Conservation (phyloP, 2,113 vertebrate genomes). For the Aldabrachelys gigantea region DNA sequence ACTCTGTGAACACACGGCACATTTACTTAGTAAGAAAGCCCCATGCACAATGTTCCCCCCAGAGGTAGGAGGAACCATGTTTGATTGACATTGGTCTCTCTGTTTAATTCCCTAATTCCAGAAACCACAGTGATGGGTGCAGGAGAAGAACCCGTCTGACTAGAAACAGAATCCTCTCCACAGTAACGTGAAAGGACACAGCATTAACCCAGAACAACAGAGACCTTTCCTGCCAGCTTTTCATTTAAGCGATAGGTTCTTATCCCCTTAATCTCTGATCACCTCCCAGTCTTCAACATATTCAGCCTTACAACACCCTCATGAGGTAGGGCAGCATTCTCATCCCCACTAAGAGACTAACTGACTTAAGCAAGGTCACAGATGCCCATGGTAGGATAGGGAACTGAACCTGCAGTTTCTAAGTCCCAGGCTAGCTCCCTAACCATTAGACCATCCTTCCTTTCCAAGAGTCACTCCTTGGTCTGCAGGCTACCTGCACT, state of each 20-base stretch:
- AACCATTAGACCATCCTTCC: not conserved
- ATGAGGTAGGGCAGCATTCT: not conserved
- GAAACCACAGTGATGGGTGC: not conserved
- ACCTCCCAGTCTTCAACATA: not conserved
- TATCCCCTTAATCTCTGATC: not conserved
- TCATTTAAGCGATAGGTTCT: no score
- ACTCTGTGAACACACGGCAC: not conserved
- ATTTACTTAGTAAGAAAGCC: not conserved
- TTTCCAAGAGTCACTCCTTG: not conserved
- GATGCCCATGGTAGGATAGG: not conserved
- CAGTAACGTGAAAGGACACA: not conserved
- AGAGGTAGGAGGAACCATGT: accelerated
- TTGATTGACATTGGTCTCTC: not conserved
- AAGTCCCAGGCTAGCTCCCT: not conserved
- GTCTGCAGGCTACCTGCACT: not conserved
- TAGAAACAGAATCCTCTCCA: not conserved
- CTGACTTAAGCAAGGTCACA: not conserved
- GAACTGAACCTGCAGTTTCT: not conserved
- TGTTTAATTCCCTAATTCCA: not conserved
- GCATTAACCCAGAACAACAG: not conserved
- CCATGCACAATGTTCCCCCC: not conserved
- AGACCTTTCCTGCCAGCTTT: not conserved
- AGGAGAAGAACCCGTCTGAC: not conserved
- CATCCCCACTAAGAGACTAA: not conserved
- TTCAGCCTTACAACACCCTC: not conserved